Evolutionary conservation across 2,797 vertebrate species (phyloP), one percentile per base, ranked within the genome.

Genomic region (Salarias fasciatus): DNA sequence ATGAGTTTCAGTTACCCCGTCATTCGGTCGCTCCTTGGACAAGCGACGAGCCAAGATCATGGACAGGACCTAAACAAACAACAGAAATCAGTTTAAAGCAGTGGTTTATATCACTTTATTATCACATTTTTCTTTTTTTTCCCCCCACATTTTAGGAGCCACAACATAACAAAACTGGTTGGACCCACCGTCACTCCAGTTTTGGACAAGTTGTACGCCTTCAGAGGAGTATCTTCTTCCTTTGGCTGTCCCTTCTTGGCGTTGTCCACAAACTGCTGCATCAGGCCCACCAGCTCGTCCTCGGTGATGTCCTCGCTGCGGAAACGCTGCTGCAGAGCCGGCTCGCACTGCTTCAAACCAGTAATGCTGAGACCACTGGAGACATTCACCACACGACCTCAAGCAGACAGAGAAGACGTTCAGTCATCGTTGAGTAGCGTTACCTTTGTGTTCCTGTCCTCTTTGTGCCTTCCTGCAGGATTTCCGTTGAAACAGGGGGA

Each of bases 371-470:
- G 62, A 0, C 82, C 69, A 40, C 96, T 96, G 57, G 95, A 97
- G 11, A 98, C 72, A 1, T 98, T 98, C 76, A 98, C 96, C 41
- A 97, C 93, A 0, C 96, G 88, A 1, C 95, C 96, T 98, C 1
- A 24, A 18, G 46, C 3, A 15, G 24, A 40, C 7, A 41, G 15
- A 44, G 4, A 44, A 10, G 24, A 2, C 0, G 18, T 11, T 5
- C n/a, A n/a, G n/a, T n/a, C n/a, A n/a, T n/a, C n/a, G n/a, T n/a
- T n/a, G n/a, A n/a, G n/a, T n/a, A n/a, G n/a, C n/a, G n/a, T n/a
- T n/a, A n/a, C n/a, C n/a, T n/a, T n/a, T n/a, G n/a, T n/a, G n/a
- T n/a, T n/a, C n/a, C n/a, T n/a, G n/a, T n/a, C n/a, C n/a, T n/a
- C n/a, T n/a, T n/a, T n/a, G n/a, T n/a, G n/a, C n/a, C n/a, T n/a